Evolutionary conservation across 2,888 invertebrate genomes (phyloP), one percentile per base, ranked within the genome.

Genomic region (Branchinecta sandiegonensis): DNA sequence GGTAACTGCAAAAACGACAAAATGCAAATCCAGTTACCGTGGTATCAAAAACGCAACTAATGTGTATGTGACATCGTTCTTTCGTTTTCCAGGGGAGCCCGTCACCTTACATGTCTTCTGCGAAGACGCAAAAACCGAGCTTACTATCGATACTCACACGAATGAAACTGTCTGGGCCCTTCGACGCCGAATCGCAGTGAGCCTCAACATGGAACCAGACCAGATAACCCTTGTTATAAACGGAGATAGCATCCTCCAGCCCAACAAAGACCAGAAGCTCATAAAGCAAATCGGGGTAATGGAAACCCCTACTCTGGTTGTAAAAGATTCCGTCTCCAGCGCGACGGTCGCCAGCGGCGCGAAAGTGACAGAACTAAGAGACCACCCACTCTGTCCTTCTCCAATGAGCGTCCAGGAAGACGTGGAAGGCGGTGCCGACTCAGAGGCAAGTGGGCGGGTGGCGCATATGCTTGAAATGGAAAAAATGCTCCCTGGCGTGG

Each of bases 401-500:
- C 63, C 63, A 11, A 56, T 56, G 63, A 56, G 63, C 23, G 63
- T 37, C 10, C 56, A 56, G 56, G 63, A 56, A 56, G 63, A 56
- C 63, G 63, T 56, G 9, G 63, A 56, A 23, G 9, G 23, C 23
- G 11, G n/a, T 9, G 23, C 63, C 14, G 63, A 56, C 8, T 56
- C 63, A 17, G 63, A 56, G 23, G n/a, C 63, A 17, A 23, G 14
- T 23, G 63, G 63, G 8, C 63, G 63, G 23, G 63, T 23, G 23
- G 63, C 63, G n/a, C 23, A 56, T 56, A 68, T 69, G 67, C 23
- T 56, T 17, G 70, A 73, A 37, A 71, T 76, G 74, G 79, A 80
- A 74, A 79, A 78, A 73, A 76, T 76, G 74, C 74, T 80, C 65
- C 80, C 80, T n/a, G 79, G 80, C 17, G 79, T 80, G 48, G 77